Evolutionary conservation across 2,888 invertebrate genomes (phyloP).

Genomic region (Acanthopleura granulata): DNA sequence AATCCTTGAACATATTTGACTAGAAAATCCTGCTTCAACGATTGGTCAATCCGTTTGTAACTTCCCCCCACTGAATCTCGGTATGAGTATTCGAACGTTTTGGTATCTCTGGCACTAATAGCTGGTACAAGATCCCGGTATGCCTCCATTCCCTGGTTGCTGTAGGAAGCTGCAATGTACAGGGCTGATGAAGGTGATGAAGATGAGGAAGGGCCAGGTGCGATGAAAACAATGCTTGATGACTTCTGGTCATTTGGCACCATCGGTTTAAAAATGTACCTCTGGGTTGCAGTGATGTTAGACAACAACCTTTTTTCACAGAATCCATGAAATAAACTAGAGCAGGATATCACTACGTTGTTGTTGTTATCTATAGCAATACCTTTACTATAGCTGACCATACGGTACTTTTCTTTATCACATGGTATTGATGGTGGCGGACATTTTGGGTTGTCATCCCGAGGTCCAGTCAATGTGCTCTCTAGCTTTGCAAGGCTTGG

Average conservation of each 20-base stretch:
- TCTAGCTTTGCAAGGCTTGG: conserved; percentile 86
- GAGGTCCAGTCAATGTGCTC: conserved; percentile 73
- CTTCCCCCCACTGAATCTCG: conserved; percentile 74
- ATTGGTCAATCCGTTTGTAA: conserved; percentile 86
- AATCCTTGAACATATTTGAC: conserved; percentile 98
- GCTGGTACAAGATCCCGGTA: conserved; percentile 83
- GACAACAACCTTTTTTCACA: conserved; percentile 89
- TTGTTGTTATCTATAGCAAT: conserved; percentile 89
- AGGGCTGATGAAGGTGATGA: conserved; percentile 76
- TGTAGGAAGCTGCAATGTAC: conserved; percentile 89
- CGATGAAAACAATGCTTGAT: conserved; percentile 95
- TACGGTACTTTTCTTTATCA: conserved; percentile 61
- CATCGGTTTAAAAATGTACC: conserved; percentile 81
- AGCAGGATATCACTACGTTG: conserved; percentile 90
- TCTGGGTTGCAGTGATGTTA: conserved; percentile 87
- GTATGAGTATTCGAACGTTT: conserved; percentile 83
- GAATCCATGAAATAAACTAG: conserved; percentile 89
- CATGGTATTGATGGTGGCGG: conserved; percentile 79
- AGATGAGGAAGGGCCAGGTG: conserved; percentile 82
- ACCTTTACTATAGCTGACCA: conserved; percentile 93
- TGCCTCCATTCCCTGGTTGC: conserved; percentile 38
- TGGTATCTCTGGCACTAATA: conserved; percentile 89
- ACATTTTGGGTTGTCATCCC: conserved; percentile 90
- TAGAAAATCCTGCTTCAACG: conserved; percentile 89
- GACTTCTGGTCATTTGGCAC: conserved; percentile 95